Base-by-base conservation (phyloP, 2,113 vertebrate species). In the Odontesthes bonariensis region DNA sequence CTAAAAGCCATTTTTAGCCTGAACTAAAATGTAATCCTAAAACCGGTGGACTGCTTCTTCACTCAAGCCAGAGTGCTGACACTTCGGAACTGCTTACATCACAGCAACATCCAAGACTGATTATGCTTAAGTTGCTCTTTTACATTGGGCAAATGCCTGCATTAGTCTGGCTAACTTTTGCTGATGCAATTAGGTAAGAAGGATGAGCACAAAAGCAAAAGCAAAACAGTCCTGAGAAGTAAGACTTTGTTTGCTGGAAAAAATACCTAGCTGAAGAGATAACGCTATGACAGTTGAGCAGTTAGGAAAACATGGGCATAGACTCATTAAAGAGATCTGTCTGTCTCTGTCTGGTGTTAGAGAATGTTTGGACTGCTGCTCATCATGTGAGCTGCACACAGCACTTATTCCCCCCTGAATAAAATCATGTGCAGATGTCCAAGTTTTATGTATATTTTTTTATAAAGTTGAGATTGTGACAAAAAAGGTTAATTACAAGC, bases 151-250 rank as follows among this genome's bases (percentile, higher is more conserved):
- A 52, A 64, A 22, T 14, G 32, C 32, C 81, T 58, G 63, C 65
- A 53, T 73, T 69, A 60, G 65, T 52, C 31, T 46, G 49, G 67
- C 51, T 49, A 77, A 76, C 52, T 57, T 72, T 79, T 60, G 12
- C 59, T 17, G 12, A 49, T 27, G 35, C 1, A 6, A 0, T 87
- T 91, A 65, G 56, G 69, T 89, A 90, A 89, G 33, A 0, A 19
- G 44, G 85, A 80, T 83, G 81, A 73, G 46, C 11, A 40, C 32
- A 42, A 54, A 69, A 16, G 16, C 20, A 49, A 58, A 55, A 69
- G 19, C 16, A 27, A 56, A 56, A 42, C 13, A 22, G 31, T 65
- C 40, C 14, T 5, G 54, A 42, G 54, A 75, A 51, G 40, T 54
- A 75, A 22, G 56, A 69, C 32, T 63, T 59, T 42, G 4, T 69